phyloP scores from a whole-genome alignment of 2,797 vertebrate species.

The Pygocentrus nattereri region DNA sequence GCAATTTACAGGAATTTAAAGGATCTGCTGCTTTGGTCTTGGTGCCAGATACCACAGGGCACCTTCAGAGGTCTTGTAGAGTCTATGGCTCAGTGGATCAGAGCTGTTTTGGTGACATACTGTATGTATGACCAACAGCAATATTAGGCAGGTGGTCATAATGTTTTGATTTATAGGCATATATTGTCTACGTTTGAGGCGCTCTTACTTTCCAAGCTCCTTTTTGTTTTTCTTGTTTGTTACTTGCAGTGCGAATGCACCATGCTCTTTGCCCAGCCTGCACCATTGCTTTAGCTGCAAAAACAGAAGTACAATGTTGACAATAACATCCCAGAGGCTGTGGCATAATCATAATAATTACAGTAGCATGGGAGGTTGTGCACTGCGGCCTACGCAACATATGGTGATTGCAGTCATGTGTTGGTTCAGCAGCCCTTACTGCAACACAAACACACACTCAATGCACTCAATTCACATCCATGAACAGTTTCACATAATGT shows the following conservation, averaged over 20 bases:
- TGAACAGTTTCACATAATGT: constrained; percentile 28
- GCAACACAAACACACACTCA: constrained; percentile 28
- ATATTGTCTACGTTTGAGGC: no score
- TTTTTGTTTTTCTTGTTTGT: background rate
- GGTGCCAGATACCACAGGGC: no score
- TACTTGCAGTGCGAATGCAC: background rate
- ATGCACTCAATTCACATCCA: background rate
- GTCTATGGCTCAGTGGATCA: no score
- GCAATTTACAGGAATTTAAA: no score
- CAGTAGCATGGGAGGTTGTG: constrained; percentile 31
- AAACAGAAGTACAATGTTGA: constrained; percentile 5
- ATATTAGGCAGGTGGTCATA: no score
- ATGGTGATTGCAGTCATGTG: constrained; percentile 11
- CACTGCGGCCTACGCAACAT: constrained; percentile 36
- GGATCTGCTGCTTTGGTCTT: no score
- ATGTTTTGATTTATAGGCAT: no score
- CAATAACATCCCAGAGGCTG: constrained; percentile 18
- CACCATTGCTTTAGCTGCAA: background rate
- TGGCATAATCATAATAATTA: constrained; percentile 41
- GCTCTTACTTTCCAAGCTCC: no score
- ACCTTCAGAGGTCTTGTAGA: no score
- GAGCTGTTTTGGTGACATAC: no score
- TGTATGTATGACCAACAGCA: no score
- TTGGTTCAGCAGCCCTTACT: constrained; percentile 21
- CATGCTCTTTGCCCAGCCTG: background rate